Conservation (phyloP, 2,113 vertebrate genomes). For the Leucopternis melanops region DNA sequence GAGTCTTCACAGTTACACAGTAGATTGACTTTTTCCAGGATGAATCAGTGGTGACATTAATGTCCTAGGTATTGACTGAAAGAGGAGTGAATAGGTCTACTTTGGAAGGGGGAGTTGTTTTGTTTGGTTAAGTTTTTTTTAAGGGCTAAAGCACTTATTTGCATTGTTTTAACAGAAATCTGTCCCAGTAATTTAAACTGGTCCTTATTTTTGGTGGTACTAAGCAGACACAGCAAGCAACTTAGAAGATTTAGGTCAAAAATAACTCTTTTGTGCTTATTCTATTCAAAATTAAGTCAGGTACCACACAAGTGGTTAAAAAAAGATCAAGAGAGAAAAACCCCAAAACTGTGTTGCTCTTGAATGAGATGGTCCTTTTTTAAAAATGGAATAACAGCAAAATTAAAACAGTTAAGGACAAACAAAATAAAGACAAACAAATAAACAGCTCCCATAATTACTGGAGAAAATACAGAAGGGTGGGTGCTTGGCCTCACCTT, state of each 20-base stretch:
- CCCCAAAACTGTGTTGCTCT: not conserved
- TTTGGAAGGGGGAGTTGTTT: not conserved
- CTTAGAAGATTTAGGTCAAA: not conserved
- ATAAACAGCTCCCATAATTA: not conserved
- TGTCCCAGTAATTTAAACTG: not conserved
- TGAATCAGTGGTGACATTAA: not conserved
- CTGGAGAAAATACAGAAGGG: not conserved
- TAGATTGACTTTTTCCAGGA: not conserved
- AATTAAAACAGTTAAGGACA: not conserved
- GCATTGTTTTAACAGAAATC: not conserved
- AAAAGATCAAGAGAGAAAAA: not conserved
- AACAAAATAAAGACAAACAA: not conserved
- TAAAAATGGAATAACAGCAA: not conserved
- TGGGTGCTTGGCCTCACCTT: not conserved
- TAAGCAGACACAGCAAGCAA: not conserved
- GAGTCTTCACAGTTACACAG: not conserved
- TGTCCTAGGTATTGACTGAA: not conserved
- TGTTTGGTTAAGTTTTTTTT: not conserved
- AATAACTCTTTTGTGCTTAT: not conserved
- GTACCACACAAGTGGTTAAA: not conserved
- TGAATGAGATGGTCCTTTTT: not conserved
- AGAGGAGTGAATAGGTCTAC: not conserved
- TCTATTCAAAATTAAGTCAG: not conserved
- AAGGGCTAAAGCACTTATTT: not conserved
- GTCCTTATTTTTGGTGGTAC: not conserved